A percentile compares a stretch with the other conserved stretches of the same genome.
These are phyloP conservation scores for Muntiacus muntjak DNA, from an alignment of 2,113 vertebrate species.

Conservation along the genomic window DNA sequence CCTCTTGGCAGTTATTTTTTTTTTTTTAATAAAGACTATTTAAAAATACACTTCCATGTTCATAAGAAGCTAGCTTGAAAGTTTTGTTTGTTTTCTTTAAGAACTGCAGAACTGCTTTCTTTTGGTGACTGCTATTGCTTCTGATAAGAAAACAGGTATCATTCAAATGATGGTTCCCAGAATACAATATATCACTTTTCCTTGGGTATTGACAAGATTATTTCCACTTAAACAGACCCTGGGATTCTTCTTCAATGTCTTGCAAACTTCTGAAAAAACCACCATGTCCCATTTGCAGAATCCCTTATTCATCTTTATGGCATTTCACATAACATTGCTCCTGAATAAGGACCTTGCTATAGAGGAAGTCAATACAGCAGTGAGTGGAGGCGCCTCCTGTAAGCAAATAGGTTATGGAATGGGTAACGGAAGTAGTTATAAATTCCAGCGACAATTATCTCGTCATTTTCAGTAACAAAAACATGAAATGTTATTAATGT, in stretches of 20 bases:
- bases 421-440: background rate
- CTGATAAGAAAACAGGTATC: background rate
- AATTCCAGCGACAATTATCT: background rate
- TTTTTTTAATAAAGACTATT: background rate
- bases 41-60: background rate
- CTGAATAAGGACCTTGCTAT: too few relatives aligned
- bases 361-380: too few relatives aligned
- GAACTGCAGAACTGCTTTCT: background rate
- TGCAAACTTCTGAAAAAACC: background rate
- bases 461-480: background rate
- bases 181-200: background rate
- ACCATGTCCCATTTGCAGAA: background rate
- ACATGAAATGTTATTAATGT: background rate
- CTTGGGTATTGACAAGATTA: background rate
- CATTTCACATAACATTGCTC: background rate
- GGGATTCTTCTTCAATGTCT: background rate
- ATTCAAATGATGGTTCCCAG: background rate
- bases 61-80: background rate
- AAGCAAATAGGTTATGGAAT: too few relatives aligned
- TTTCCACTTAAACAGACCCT: background rate
- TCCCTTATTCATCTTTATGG: background rate
- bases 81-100: background rate
- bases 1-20: background rate
- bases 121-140: background rate
- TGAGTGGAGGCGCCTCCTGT: too few relatives aligned